phyloP scores from a whole-genome alignment of 2,888 invertebrate species.

The Heliconius sara region DNA sequence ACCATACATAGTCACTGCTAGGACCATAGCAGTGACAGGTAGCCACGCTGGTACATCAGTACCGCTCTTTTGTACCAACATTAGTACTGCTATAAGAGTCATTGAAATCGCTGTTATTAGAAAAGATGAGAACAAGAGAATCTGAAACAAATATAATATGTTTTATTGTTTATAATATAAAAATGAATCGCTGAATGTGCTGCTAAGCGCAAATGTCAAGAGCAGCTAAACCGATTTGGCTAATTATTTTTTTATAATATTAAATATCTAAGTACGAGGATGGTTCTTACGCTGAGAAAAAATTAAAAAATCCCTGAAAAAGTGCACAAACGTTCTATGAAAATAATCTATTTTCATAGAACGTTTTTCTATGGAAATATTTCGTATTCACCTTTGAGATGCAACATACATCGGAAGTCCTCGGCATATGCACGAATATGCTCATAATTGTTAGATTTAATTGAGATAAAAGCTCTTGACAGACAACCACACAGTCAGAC shows the following conservation, averaged over 20 bases:
- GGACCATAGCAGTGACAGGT: constrained; percentile 52
- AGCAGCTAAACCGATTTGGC: background rate
- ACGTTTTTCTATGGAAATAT: background rate
- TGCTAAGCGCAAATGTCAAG: background rate
- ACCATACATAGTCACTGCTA: constrained; percentile 55
- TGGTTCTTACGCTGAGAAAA: background rate
- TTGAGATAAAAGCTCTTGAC: too few species aligned
- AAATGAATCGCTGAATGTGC: background rate
- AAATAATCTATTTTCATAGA: background rate
- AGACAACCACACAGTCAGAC: too few species aligned
- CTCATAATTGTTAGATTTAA: too few species aligned
- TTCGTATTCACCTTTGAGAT: too few species aligned
- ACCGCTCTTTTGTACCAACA: constrained; percentile 52
- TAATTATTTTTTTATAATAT: background rate
- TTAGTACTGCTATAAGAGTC: constrained; percentile 51
- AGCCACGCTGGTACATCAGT: constrained; percentile 56
- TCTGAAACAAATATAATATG: background rate
- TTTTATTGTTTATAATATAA: too few species aligned
- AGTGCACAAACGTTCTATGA: background rate
- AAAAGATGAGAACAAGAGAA: background rate
- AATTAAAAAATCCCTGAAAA: background rate
- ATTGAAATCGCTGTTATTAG: constrained; percentile 47
- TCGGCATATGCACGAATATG: too few species aligned
- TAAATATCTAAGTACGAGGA: background rate
- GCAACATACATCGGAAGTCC: too few species aligned